phyloP scores from a whole-genome alignment of 2,113 vertebrate species.

The Struthio camelus region DNA sequence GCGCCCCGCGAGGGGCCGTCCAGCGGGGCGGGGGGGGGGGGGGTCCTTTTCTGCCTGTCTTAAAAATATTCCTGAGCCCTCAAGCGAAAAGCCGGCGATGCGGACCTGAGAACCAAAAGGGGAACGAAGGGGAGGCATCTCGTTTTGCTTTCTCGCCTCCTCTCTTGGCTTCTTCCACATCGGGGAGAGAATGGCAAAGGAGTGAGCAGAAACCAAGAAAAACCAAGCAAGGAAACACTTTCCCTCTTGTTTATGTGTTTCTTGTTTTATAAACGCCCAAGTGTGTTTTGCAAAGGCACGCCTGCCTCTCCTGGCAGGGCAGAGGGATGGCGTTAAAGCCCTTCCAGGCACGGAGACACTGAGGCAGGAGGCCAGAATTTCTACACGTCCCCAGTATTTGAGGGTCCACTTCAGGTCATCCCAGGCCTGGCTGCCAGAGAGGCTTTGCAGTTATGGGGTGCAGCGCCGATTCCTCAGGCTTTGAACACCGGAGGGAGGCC shows the following conservation, averaged over 20 bases:
- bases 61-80: constrained; percentile 30
- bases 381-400: background rate
- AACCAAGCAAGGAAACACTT: background rate
- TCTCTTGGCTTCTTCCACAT: background rate
- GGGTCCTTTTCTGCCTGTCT: background rate
- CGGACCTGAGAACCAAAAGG: constrained; percentile 28
- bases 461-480: background rate
- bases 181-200: background rate
- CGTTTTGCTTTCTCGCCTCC: constrained; percentile 48
- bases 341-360: background rate
- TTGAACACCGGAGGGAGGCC: background rate
- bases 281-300: background rate
- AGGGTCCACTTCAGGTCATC: background rate
- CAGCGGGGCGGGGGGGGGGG: no score
- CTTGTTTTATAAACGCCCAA: background rate
- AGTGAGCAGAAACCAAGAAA: constrained; percentile 15
- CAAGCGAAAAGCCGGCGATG: background rate
- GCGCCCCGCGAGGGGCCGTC: background rate
- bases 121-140: constrained; percentile 46
- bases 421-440: background rate
- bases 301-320: no score
- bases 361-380: background rate
- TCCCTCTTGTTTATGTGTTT: background rate
- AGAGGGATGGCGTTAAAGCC: background rate
- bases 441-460: background rate